phyloP scores from a whole-genome alignment of 1,140 invertebrate species.

The Sminthurinus signatus region DNA sequence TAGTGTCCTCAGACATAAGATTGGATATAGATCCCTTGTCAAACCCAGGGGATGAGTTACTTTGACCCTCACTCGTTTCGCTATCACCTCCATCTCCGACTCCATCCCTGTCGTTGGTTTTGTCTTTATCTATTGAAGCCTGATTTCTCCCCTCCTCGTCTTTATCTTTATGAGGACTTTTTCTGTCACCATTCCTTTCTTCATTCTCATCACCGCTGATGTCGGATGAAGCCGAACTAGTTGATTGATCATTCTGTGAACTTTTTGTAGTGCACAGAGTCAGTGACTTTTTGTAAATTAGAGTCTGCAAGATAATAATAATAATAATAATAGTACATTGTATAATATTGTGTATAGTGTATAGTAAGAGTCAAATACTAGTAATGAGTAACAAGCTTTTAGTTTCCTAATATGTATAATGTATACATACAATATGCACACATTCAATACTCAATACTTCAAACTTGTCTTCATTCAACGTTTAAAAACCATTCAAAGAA shows the following conservation, averaged over 20 bases:
- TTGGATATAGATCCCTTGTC: slow-evolving; percentile 68
- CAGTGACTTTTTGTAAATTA: slow-evolving; percentile 57
- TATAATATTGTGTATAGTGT: too few relatives aligned
- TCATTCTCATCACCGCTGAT: not conserved
- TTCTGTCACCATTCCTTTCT: slow-evolving; percentile 3
- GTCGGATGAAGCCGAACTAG: not conserved
- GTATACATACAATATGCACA: too few relatives aligned
- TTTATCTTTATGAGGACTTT: not conserved
- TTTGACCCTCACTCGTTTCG: slow-evolving; percentile 18
- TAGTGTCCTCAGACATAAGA: slow-evolving; percentile 72
- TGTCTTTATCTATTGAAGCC: not conserved
- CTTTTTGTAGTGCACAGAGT: slow-evolving; percentile 32
- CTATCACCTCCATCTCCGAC: not conserved
- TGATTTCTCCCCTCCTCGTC: too few relatives aligned
- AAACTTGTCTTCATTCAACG: too few relatives aligned
- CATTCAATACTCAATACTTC: too few relatives aligned
- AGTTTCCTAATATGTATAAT: too few relatives aligned
- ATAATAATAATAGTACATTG: not conserved
- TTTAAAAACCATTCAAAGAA: too few relatives aligned
- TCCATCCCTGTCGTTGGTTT: slow-evolving; percentile 3
- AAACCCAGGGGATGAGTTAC: slow-evolving; percentile 43
- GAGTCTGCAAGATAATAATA: slow-evolving; percentile 49
- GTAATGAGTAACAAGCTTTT: too few relatives aligned
- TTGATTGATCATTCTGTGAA: slow-evolving; percentile 1
- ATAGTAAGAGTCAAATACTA: too few relatives aligned